Evolutionary conservation across 2,888 invertebrate species (phyloP), one percentile per base, ranked within the genome.

Genomic region (Melolontha melolontha): DNA sequence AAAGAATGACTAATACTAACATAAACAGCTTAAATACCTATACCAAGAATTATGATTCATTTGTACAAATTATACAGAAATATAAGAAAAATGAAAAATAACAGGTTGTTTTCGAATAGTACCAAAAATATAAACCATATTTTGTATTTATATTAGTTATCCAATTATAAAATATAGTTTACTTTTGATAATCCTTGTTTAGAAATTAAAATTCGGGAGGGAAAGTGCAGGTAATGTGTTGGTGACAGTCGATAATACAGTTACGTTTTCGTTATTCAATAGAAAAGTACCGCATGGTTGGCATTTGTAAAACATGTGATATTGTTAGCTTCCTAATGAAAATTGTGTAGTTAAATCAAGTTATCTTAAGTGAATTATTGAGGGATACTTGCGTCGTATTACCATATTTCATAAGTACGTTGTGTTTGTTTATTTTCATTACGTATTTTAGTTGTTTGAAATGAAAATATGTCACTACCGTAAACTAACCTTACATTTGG

Each of bases 201-300:
- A 11, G 10, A 50, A 50, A 11, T 50, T 17, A n/a, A 51, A 51
- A n/a, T 34, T 34, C 12, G 14, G 34, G 51, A 54, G 54, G 54
- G 54, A 54, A 54, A 54, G 6, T 44, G 5, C 44, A 17, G 54
- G 40, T 40, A 40, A 4, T 12, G 6, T 47, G 59, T 16, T 47
- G 10, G 27, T 17, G n/a, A 39, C 68, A 11, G 68, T 50, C 68
- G 68, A 55, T 68, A 68, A 68, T 55, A 44, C 64, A 68, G 68
- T 55, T 44, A 50, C 14, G 17, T 12, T n/a, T 7, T 39, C 16
- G 27, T 55, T 47, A 47, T 16, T 40, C 22, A 27, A 57, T 16
- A 10, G 50, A 39, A 54, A 57, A 64, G 64, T 57, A 68, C 68
- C 68, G 68, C 68, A 68, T 68, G 68, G 68, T 68, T 68, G 68